Evolutionary conservation across 2,797 vertebrate genomes (phyloP).

Genomic region (Anabas testudineus): DNA sequence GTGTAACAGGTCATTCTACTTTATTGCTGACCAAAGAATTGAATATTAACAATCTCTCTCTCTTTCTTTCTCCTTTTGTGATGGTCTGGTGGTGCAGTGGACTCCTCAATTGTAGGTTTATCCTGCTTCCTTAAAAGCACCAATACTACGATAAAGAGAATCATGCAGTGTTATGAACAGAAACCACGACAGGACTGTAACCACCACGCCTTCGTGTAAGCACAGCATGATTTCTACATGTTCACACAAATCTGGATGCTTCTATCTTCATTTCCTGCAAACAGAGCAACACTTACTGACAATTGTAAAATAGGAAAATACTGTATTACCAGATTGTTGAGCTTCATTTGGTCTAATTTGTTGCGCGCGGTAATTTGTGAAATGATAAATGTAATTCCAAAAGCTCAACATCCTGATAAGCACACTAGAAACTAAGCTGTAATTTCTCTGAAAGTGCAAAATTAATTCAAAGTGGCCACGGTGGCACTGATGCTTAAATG

Average conservation of each 20-base stretch:
- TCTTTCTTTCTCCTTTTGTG: background rate
- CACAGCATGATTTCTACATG: background rate
- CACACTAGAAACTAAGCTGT: too few species aligned
- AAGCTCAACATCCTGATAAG: background rate
- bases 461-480: too few species aligned
- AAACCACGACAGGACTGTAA: constrained; percentile 26
- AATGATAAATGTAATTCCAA: background rate
- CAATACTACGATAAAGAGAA: fast-evolving
- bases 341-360: too few species aligned
- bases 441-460: too few species aligned
- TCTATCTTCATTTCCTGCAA: too few species aligned
- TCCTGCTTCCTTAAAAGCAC: background rate
- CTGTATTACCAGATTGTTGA: background rate
- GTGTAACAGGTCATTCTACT: background rate
- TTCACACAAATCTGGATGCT: background rate
- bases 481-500: too few species aligned
- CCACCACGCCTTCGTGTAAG: constrained; percentile 55
- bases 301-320: too few species aligned
- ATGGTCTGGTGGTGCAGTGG: constrained; percentile 1
- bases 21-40: background rate
- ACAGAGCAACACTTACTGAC: too few species aligned
- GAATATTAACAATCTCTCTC: background rate
- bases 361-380: too few species aligned
- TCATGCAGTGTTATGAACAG: constrained; percentile 56
- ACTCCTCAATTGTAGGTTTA: fast-evolving